Evolutionary conservation across 2,113 vertebrate genomes (phyloP).

Genomic region (Promerops cafer): DNA sequence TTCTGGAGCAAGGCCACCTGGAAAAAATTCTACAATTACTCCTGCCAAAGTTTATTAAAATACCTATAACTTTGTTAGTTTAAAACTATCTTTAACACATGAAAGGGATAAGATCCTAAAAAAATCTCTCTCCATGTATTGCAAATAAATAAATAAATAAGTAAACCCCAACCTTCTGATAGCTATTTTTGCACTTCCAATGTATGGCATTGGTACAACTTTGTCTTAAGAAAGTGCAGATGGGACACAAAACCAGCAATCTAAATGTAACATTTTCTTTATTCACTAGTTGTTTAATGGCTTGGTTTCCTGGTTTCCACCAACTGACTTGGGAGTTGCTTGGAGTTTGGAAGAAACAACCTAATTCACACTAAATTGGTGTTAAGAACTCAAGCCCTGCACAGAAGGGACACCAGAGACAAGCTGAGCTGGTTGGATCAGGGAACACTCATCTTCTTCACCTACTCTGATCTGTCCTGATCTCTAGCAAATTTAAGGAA

Average conservation of each 20-base stretch:
- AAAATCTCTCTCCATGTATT: neutral
- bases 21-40: conserved; percentile 56
- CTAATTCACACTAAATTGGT: neutral
- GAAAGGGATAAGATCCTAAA: neutral
- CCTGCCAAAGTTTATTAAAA: conserved; percentile 31
- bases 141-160: neutral
- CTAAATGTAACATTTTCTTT: neutral
- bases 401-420: neutral
- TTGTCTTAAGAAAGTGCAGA: neutral
- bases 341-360: neutral
- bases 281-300: neutral
- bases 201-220: neutral
- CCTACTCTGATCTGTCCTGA: neutral
- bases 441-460: neutral
- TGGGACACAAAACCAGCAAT: neutral
- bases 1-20: conserved; percentile 82
- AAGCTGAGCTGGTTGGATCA: neutral
- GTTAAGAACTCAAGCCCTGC: neutral
- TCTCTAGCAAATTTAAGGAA: neutral
- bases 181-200: neutral
- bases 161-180: neutral
- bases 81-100: conserved; percentile 1
- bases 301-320: neutral
- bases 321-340: neutral
- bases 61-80: conserved; percentile 10